Conservation (phyloP, 2,113 vertebrate genomes). For the Chrysochloris asiatica region DNA sequence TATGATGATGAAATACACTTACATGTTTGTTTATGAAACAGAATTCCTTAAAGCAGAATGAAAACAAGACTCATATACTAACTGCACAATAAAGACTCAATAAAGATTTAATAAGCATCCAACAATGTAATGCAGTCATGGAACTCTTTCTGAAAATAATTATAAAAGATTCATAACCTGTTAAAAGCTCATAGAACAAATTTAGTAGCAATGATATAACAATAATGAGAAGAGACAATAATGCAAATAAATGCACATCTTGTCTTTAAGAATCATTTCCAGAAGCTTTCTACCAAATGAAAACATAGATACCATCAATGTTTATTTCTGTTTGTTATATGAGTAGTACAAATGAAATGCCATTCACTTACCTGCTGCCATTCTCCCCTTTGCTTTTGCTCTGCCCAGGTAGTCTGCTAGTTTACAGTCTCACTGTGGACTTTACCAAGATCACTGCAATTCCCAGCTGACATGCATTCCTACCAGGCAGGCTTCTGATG, state of each 20-base stretch:
- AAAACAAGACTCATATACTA: conserved; percentile 19
- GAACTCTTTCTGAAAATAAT: conserved; percentile 45
- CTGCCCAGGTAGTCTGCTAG: neutral
- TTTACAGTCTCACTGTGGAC: neutral
- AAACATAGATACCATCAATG: neutral
- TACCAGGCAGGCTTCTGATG: neutral
- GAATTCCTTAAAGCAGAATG: neutral
- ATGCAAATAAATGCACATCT: neutral
- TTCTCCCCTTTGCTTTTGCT: neutral
- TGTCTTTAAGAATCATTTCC: conserved; percentile 10
- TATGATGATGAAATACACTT: neutral
- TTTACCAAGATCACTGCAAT: neutral
- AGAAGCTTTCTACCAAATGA: neutral
- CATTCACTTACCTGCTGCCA: neutral
- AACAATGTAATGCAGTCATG: neutral
- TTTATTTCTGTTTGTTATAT: neutral
- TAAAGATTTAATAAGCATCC: conserved; percentile 43
- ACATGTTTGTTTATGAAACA: conserved; percentile 35
- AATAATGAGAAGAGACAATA: neutral
- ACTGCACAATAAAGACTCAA: conserved; percentile 4
- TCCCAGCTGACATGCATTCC: neutral
- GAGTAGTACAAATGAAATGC: neutral
- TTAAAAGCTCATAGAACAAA: conserved; percentile 9
- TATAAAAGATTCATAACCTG: conserved; percentile 32
- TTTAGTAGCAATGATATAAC: neutral